Percentiles rank a stretch among this genome's conserved stretches.
phyloP scores from a whole-genome alignment of 2,888 invertebrate species.

The Griposia aprilina region DNA sequence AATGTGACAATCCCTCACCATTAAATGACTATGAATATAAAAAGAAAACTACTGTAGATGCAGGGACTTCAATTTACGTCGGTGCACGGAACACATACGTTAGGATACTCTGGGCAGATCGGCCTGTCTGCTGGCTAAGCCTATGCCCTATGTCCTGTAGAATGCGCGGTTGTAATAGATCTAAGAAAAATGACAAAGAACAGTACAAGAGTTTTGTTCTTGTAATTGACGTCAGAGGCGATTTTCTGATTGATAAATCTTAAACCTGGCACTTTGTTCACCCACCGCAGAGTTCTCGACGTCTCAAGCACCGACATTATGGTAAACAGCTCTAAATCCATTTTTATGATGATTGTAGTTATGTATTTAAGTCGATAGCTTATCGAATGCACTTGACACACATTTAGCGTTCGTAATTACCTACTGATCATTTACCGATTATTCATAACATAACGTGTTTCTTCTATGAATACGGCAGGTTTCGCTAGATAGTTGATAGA shows the following conservation, averaged over 20 bases:
- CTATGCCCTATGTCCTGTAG: neutral
- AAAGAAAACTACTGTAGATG: neutral
- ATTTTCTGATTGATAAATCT: slow-evolving; percentile 10
- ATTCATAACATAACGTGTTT: slow-evolving; percentile 26
- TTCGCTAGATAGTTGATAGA: slow-evolving; percentile 3
- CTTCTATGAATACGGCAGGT: neutral
- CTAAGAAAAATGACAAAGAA: too few relatives aligned
- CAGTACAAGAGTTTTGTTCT: neutral
- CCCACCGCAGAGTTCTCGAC: slow-evolving; percentile 2
- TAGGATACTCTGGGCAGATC: neutral
- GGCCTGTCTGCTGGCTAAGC: neutral
- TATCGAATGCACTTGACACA: slow-evolving; percentile 35
- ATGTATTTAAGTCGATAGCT: slow-evolving; percentile 9
- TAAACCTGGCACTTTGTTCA: neutral
- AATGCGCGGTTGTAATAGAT: neutral
- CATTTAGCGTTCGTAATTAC: slow-evolving; percentile 15
- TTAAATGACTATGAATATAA: neutral
- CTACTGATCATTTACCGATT: slow-evolving; percentile 25
- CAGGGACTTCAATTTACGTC: neutral
- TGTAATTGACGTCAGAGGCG: neutral
- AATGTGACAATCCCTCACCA: too few relatives aligned
- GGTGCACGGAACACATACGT: neutral
- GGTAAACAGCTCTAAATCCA: slow-evolving; percentile 20
- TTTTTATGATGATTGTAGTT: slow-evolving; percentile 2
- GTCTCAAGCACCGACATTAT: neutral